Evolutionary conservation across 1,140 invertebrate genomes (phyloP).

Genomic region (Idris sp.): DNA sequence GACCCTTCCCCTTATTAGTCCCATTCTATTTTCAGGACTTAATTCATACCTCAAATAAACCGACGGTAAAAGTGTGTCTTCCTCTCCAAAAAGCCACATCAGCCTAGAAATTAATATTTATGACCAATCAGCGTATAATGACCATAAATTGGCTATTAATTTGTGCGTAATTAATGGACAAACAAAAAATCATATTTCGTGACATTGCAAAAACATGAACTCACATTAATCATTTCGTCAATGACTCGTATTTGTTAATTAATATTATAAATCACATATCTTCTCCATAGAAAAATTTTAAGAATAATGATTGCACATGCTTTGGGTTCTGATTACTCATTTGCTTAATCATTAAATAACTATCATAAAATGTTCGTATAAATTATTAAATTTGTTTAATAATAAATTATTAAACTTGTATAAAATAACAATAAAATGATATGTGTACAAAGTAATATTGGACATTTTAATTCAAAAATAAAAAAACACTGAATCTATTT

Average conservation of each 20-base stretch:
- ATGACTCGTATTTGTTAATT: conserved; percentile 18
- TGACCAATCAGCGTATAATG: conserved; percentile 45
- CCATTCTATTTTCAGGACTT: conserved; percentile 75
- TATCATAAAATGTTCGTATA: too few relatives aligned
- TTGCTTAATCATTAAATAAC: conserved; percentile 5
- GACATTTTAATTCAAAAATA: too few relatives aligned
- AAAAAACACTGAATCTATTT: too few relatives aligned
- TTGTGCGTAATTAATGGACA: conserved; percentile 38
- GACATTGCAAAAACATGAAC: conserved; percentile 34
- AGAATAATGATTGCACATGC: too few relatives aligned
- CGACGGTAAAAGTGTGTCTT: conserved; percentile 82
- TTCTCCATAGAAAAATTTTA: too few relatives aligned
- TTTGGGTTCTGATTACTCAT: too few relatives aligned
- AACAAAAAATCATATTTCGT: conserved; percentile 43
- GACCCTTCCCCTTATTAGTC: conserved; percentile 81
- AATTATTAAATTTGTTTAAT: too few relatives aligned
- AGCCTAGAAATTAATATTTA: conserved; percentile 77
- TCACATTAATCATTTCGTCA: conserved; percentile 26
- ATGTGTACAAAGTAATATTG: too few relatives aligned
- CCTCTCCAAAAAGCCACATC: conserved; percentile 83
- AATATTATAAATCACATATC: conserved; percentile 15
- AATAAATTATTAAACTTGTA: too few relatives aligned
- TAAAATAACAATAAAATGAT: too few relatives aligned
- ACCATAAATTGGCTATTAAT: conserved; percentile 49
- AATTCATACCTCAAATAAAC: conserved; percentile 81